Evolutionary conservation across 2,888 invertebrate genomes (phyloP).

Genomic region (Peribatodes rhomboidaria): DNA sequence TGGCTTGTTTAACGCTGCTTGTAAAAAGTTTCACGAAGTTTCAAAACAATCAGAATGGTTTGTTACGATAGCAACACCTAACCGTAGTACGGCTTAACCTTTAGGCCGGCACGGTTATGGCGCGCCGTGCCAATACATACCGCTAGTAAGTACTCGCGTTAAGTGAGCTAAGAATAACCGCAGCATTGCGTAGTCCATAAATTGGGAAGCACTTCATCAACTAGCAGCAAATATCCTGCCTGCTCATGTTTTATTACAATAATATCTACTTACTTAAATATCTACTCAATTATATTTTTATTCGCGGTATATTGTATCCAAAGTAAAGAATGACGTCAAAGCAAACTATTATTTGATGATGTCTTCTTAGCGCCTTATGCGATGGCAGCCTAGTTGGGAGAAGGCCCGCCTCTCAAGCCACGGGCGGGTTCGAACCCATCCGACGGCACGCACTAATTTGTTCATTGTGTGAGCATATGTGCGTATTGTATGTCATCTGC

Average conservation of each 20-base stretch:
- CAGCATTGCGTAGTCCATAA: slow-evolving; percentile 27
- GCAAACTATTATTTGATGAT: too few relatives aligned
- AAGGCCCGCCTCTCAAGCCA: too few relatives aligned
- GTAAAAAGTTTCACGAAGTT: not conserved
- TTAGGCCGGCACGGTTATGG: slow-evolving; percentile 8
- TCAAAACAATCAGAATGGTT: slow-evolving; percentile 4
- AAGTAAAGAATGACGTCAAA: not conserved
- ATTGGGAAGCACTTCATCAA: slow-evolving; percentile 34
- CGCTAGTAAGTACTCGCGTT: slow-evolving; percentile 11
- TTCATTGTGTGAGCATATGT: too few relatives aligned
- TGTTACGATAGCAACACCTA: slow-evolving; percentile 4
- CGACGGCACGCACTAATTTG: too few relatives aligned
- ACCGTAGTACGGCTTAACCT: slow-evolving; percentile 2
- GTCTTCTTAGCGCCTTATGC: too few relatives aligned
- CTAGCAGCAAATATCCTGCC: slow-evolving; percentile 25
- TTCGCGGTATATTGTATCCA: slow-evolving; percentile 4
- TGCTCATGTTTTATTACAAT: slow-evolving; percentile 23
- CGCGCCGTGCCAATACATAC: slow-evolving; percentile 3
- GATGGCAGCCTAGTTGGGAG: too few relatives aligned
- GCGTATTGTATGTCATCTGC: too few relatives aligned
- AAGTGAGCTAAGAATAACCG: slow-evolving; percentile 30
- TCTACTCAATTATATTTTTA: slow-evolving; percentile 19
- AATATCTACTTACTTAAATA: slow-evolving; percentile 14
- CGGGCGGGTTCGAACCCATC: too few relatives aligned
- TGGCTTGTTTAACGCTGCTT: not conserved